Base-by-base conservation (phyloP, 1,140 invertebrate species). In the Apolygus lucorum region DNA sequence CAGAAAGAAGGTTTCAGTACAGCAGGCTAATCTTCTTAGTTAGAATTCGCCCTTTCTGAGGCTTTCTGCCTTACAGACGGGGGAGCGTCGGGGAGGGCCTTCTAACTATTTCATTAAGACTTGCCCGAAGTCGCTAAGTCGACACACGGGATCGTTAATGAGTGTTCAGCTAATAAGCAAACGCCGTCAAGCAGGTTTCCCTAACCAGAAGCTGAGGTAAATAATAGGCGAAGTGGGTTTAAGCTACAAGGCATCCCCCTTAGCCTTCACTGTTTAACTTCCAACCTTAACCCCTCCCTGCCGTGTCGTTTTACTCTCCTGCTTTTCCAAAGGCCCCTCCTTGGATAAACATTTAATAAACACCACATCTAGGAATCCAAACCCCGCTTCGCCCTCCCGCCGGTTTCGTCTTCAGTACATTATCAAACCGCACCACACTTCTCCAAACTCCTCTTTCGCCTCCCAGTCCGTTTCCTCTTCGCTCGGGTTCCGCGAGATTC, bases 261-360 rank as follows among this genome's bases (percentile, higher is more conserved):
- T 59, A 59, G 54, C 22, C 22, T 24, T 24, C 22, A 14, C 54
- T 59, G 54, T 59, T 59, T 59, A 59, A 59, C 54, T 59, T 59
- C 54, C 54, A 59, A 49, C 34, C 34, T 49, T 8, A 49, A 11
- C 54, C 54, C 54, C 54, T 24, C 22, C 22, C 54, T 59, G 17
- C 34, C 34, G 34, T 42, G 34, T 4, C 34, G 17, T 17, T 42
- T 17, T 4, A 17, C 34, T 42, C 34, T 42, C 17, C 34, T n/a
- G n/a, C n/a, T 21, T 22, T 59, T 11, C 54, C 22, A 59, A 11
- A 11, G 22, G 54, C 11, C 54, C 22, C 54, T 22, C 22, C 54
- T 59, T 59, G 54, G 54, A 59, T 59, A 59, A 42, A 59, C 54
- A 59, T 59, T 59, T 59, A 59, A 59, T 59, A 59, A 59, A 59